These are phyloP conservation scores for Eolophus roseicapilla DNA, from an alignment of 2,113 vertebrate genomes.

Conservation along the genomic window DNA sequence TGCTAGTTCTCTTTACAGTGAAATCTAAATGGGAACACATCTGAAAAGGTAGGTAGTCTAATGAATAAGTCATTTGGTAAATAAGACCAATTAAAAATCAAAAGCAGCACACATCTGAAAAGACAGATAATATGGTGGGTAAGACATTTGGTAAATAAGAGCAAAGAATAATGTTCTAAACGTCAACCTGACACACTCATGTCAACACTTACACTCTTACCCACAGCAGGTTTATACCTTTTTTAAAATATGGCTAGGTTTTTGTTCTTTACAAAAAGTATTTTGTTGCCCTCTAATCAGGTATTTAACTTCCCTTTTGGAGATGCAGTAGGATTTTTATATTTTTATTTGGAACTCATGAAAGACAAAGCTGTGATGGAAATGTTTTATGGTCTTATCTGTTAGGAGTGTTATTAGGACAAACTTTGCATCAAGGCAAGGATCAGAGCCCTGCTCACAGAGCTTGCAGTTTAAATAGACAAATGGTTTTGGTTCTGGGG, in stretches of 20 bases:
- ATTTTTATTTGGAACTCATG: not conserved
- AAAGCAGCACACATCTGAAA: slow-evolving; percentile 73
- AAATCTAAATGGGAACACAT: slow-evolving; percentile 47
- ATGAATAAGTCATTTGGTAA: slow-evolving; percentile 77
- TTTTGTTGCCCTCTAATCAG: not conserved
- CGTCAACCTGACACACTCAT: slow-evolving; percentile 25
- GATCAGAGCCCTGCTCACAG: not conserved
- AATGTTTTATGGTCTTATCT: not conserved
- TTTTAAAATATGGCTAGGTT: not conserved
- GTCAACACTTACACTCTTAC: not conserved
- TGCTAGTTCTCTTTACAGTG: not conserved
- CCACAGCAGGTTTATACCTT: not conserved
- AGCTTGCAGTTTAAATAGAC: not conserved
- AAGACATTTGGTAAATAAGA: slow-evolving; percentile 77
- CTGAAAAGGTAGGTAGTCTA: slow-evolving; percentile 75
- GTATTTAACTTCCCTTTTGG: not conserved
- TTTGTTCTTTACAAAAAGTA: not conserved
- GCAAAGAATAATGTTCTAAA: slow-evolving; percentile 64
- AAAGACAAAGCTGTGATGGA: not conserved
- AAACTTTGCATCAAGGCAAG: not conserved
- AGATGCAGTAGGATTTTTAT: not conserved
- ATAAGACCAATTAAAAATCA: slow-evolving; percentile 76
- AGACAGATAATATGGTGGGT: slow-evolving; percentile 76
- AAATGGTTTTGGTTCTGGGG: not conserved
- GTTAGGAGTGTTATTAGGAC: not conserved